phyloP scores from a whole-genome alignment of 2,888 invertebrate genomes.

The Ditula angustiorana region DNA sequence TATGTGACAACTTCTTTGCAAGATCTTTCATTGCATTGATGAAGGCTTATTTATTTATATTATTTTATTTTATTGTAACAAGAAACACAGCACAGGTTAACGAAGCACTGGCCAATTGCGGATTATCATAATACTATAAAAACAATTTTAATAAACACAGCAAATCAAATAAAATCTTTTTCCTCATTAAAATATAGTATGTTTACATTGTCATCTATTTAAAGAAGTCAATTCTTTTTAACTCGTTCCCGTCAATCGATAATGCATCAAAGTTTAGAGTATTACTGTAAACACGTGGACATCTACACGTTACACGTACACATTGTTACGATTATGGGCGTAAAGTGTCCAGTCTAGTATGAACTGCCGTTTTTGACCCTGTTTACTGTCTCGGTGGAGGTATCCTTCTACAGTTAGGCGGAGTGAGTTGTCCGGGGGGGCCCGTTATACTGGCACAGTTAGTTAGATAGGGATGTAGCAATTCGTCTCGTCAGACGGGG shows the following conservation, averaged over 20 bases:
- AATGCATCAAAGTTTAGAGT: slow-evolving; percentile 46
- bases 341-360: slow-evolving; percentile 44
- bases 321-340: slow-evolving; percentile 38
- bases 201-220: not conserved
- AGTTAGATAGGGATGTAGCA: slow-evolving; percentile 53
- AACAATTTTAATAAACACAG: too few species aligned
- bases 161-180: too few species aligned
- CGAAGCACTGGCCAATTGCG: too few species aligned
- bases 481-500: slow-evolving; percentile 69
- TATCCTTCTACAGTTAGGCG: slow-evolving; percentile 46
- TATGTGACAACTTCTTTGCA: too few species aligned
- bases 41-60: too few species aligned
- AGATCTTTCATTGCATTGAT: too few species aligned
- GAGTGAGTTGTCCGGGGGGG: slow-evolving; percentile 47
- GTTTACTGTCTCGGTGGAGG: slow-evolving; percentile 43
- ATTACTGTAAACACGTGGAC: slow-evolving; percentile 44
- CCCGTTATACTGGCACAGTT: slow-evolving; percentile 53
- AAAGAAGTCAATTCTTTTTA: not conserved
- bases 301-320: slow-evolving; percentile 33
- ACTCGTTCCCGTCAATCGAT: slow-evolving; percentile 3
- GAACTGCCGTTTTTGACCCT: slow-evolving; percentile 46
- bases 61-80: too few species aligned
- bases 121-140: too few species aligned
- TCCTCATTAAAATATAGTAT: too few species aligned
- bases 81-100: too few species aligned